Evolutionary conservation across 2,113 vertebrate genomes (phyloP).

Genomic region (Dipodomys merriami): DNA sequence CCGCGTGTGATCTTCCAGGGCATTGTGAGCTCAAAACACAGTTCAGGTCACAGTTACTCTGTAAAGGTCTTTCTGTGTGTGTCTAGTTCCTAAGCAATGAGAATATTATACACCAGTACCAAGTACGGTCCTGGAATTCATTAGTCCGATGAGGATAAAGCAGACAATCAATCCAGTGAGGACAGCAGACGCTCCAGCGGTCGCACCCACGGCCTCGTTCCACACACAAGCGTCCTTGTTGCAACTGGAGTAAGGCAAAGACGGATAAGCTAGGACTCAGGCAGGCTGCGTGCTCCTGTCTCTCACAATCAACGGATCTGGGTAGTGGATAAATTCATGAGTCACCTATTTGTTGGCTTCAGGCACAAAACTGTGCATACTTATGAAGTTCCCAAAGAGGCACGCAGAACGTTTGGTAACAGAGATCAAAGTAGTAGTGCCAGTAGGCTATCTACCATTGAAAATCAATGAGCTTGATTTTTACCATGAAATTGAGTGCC

Average conservation of each 20-base stretch:
- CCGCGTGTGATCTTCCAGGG: neutral
- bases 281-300: neutral
- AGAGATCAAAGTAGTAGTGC: neutral
- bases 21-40: slow-evolving; percentile 35
- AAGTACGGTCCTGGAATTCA: neutral
- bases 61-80: neutral
- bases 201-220: neutral
- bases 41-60: slow-evolving; percentile 15
- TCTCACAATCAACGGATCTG: neutral
- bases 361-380: neutral
- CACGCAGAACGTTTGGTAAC: too few relatives aligned
- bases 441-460: neutral
- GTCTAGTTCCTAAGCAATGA: neutral
- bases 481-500: neutral
- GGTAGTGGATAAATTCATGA: neutral
- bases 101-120: neutral
- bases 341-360: neutral
- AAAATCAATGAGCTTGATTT: slow-evolving; percentile 3
- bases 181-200: too few relatives aligned
- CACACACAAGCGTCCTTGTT: too few relatives aligned
- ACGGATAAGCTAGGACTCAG: neutral
- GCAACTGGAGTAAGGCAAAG: neutral
- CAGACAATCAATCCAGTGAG: neutral
- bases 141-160: neutral
- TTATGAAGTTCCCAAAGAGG: neutral